Evolutionary conservation across 2,888 invertebrate genomes (phyloP).

Genomic region (Amitus sp.): DNA sequence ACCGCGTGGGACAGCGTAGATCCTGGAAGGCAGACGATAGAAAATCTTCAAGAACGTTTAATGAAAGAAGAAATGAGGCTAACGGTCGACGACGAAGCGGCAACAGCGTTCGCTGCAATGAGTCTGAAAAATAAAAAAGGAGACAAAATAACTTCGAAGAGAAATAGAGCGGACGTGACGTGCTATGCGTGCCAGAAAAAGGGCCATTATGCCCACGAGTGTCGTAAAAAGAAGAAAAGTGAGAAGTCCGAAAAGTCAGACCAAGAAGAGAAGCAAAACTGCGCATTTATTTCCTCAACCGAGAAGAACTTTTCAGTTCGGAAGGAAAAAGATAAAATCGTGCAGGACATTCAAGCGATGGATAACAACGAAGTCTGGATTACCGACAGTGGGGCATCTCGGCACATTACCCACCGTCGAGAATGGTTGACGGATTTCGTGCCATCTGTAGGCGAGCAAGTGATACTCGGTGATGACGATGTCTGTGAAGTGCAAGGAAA

Average conservation of each 20-base stretch:
- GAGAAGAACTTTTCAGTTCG: too few relatives aligned
- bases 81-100: slow-evolving; percentile 12
- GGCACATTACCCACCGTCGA: slow-evolving; percentile 37
- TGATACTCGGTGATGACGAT: slow-evolving; percentile 31
- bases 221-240: neutral
- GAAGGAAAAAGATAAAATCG: too few relatives aligned
- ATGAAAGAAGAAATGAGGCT: slow-evolving; percentile 34
- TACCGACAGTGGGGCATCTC: slow-evolving; percentile 40
- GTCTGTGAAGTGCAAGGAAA: neutral
- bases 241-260: neutral
- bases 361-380: slow-evolving; percentile 45
- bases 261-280: too few relatives aligned
- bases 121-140: neutral
- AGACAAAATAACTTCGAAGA: neutral
- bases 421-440: slow-evolving; percentile 38
- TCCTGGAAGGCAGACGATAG: slow-evolving; percentile 28
- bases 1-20: slow-evolving; percentile 41
- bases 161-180: neutral
- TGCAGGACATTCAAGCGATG: too few relatives aligned
- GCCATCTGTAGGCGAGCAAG: slow-evolving; percentile 8
- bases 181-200: neutral
- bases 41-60: slow-evolving; percentile 31
- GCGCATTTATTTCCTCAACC: too few relatives aligned
- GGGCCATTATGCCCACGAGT: neutral
- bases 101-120: slow-evolving; percentile 18